These are phyloP conservation scores for Lutraria lutraria DNA, from an alignment of 2,888 invertebrate species.

Conservation along the genomic window DNA sequence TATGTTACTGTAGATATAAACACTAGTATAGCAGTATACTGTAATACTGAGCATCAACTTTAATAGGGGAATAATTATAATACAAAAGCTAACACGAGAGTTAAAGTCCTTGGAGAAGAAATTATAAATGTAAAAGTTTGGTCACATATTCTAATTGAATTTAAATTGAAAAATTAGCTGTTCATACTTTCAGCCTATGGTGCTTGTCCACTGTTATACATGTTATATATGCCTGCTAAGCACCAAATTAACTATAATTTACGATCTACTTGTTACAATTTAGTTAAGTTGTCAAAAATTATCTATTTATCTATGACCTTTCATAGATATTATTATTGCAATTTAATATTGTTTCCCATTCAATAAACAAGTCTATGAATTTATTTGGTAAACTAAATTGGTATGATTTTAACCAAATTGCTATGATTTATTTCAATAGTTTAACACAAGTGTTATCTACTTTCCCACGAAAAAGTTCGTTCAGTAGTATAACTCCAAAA, in stretches of 20 bases:
- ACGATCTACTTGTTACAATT: not conserved
- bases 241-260: conserved; percentile 4
- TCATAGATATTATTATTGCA: conserved; percentile 37
- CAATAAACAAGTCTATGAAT: not conserved
- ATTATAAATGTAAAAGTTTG: too few species aligned
- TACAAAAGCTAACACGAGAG: too few species aligned
- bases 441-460: not conserved
- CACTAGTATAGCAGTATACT: too few species aligned
- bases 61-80: too few species aligned
- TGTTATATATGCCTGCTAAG: not conserved
- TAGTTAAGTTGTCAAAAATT: conserved; percentile 36
- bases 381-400: not conserved
- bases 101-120: too few species aligned
- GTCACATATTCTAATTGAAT: conserved; percentile 15
- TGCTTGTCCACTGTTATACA: not conserved
- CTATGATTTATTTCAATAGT: not conserved
- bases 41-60: too few species aligned
- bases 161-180: conserved; percentile 28
- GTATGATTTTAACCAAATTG: not conserved
- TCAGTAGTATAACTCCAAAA: too few species aligned
- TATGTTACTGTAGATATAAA: too few species aligned
- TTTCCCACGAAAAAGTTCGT: conserved; percentile 1
- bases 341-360: conserved; percentile 42
- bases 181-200: not conserved
- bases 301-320: conserved; percentile 52